Evolutionary conservation across 2,888 invertebrate genomes (phyloP), one percentile per base, ranked within the genome.

Genomic region (Drosophila paranaensis): DNA sequence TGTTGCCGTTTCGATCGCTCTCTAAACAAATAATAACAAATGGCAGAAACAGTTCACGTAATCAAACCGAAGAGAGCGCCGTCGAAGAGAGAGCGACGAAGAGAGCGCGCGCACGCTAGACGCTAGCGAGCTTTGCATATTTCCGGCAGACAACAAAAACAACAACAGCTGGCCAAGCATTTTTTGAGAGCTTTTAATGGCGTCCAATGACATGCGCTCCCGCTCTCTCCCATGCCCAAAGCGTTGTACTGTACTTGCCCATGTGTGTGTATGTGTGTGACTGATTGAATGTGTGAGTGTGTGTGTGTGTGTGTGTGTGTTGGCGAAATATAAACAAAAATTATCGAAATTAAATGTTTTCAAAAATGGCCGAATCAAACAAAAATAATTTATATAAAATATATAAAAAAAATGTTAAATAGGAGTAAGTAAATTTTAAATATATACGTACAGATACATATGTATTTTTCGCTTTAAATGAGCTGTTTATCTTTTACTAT

Each of bases 121-220:
- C 10, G n/a, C 30, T 43, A 27, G 60, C 11, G 58, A 81, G 82
- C 79, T 87, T 87, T 81, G 81, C 79, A 87, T 82, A 84, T 88
- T 83, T 83, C 82, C 82, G 82, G 82, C 89, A 82, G 80, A 64
- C 57, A 72, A 70, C 58, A 77, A 81, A n/a, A 53, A 53, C 11
- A 35, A 53, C 53, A 39, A 25, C 85, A 81, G 85, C 75, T 73
- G 74, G 61, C 55, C 67, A 81, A 70, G 82, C 89, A 74, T 89
- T 87, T 77, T 82, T 89, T 80, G 89, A 89, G 82, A 89, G 89
- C 78, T 77, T 77, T 68, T 43, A 66, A 70, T 82, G 81, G 81
- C 76, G 70, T 58, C 63, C 45, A 68, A 73, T 63, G 78, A 66
- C 69, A 69, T 46, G 48, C 48, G 16, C 67, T 68, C 35, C 27